Evolutionary conservation across 2,888 invertebrate genomes (phyloP), one percentile per base, ranked within the genome.

Genomic region (Hyposoter dolosus): DNA sequence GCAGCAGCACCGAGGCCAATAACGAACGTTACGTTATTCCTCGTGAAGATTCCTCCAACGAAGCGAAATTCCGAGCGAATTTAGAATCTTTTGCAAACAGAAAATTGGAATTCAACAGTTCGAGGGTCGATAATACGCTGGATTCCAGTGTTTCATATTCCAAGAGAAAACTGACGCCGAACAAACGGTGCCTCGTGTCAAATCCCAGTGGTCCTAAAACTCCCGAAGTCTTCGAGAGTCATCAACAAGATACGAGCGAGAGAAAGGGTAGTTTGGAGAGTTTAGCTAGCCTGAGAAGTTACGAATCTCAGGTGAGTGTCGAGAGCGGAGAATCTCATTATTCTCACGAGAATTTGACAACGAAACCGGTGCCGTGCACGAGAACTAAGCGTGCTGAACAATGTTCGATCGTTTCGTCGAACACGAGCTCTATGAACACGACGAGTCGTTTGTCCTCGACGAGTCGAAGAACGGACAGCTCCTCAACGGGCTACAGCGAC

Each of bases 261-360:
- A 93, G 95, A 47, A 95, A 95, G 90, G 95, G 95, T 45, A 95
- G 95, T 85, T 94, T 95, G 65, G 95, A 96, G 88, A 95, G 95
- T 56, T 91, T 95, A 68, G 94, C 94, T 9, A 95, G 95, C 23
- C 90, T 94, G 72, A 92, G 93, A 76, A 95, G 94, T 86, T 94
- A 92, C 69, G 94, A 94, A 88, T 94, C 94, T 56, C 95, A 95
- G 87, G 93, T 94, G 4, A 95, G 95, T 88, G 93, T 95, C 7
- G 95, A 95, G 85, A 93, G 93, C 69, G 92, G 92, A 0, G 94
- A 94, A 65, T 92, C 92, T 4, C 93, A 93, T 60, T 89, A 88
- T 35, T 92, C 92, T 0, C 92, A 92, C 35, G 92, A 93, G 17
- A 92, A 92, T 87, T 88, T 90, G 3, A 89, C 89, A 76, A 87